These are phyloP conservation scores for Helleia helle DNA, from an alignment of 2,888 invertebrate genomes.

Conservation along the genomic window DNA sequence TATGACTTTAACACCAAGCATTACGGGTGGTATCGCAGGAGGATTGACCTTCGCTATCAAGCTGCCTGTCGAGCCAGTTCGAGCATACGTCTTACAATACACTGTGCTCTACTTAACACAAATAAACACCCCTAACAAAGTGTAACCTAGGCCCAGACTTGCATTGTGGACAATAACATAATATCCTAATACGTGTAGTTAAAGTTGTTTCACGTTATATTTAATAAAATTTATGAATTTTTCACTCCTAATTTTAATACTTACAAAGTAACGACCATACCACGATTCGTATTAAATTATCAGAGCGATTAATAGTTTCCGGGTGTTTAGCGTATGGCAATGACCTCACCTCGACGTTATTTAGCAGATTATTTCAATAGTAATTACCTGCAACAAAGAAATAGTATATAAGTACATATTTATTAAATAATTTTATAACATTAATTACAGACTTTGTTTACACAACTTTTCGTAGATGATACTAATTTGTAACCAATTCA, in stretches of 20 bases:
- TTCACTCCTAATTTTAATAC: no score
- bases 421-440: constrained; percentile 1
- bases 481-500: no score
- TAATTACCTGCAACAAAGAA: constrained; percentile 54
- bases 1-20: constrained; percentile 58
- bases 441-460: no score
- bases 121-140: constrained; percentile 22
- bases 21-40: constrained; percentile 62
- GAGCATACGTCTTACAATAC: constrained; percentile 32
- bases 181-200: not conserved
- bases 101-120: constrained; percentile 37
- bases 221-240: no score
- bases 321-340: no score
- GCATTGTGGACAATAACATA: not conserved
- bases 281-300: no score
- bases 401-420: constrained; percentile 13
- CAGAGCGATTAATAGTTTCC: no score
- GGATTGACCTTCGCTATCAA: constrained; percentile 54
- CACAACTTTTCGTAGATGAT: no score
- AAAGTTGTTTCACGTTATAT: no score
- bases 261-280: no score
- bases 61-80: constrained; percentile 31
- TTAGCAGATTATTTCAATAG: constrained; percentile 27
- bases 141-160: not conserved
- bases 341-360: constrained; percentile 48